Evolutionary conservation across 2,797 vertebrate genomes (phyloP).

Genomic region (Siniperca scherzeri): DNA sequence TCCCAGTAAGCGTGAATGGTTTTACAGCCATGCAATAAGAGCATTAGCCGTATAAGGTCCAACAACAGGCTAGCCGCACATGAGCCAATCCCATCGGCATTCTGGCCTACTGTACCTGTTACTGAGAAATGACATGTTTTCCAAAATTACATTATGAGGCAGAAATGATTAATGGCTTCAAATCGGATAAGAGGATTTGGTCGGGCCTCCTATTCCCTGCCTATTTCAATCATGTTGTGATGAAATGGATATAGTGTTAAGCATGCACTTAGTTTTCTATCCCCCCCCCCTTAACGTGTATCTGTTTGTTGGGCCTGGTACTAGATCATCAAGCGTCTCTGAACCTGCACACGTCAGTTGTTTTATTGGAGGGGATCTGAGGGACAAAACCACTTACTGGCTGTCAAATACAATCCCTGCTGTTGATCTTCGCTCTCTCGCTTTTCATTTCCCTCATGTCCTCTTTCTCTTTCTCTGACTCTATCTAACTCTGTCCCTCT

Average conservation of each 20-base stretch:
- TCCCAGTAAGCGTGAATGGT: constrained; percentile 35
- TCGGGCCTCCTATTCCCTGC: constrained; percentile 64
- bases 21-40: constrained; percentile 63
- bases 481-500: constrained; percentile 49
- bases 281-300: constrained; percentile 34
- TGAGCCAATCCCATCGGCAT: constrained; percentile 48
- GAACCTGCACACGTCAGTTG: constrained; percentile 51
- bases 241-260: constrained; percentile 81
- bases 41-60: constrained; percentile 53
- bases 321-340: constrained; percentile 44
- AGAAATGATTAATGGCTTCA: constrained; percentile 81
- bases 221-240: constrained; percentile 78
- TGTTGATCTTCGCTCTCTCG: constrained; percentile 54
- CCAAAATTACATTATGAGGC: constrained; percentile 77
- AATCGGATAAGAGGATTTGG: constrained; percentile 82
- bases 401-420: constrained; percentile 69
- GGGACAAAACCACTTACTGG: constrained; percentile 65
- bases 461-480: constrained; percentile 23
- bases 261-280: constrained; percentile 69
- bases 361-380: constrained; percentile 70
- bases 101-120: constrained; percentile 66
- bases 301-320: constrained; percentile 51
- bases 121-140: constrained; percentile 72
- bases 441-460: constrained; percentile 53
- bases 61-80: constrained; percentile 36